Percentiles rank a stretch among this genome's conserved stretches.
These are phyloP conservation scores for fruit fly (Drosophila melanogaster) DNA, from an alignment of 1,140 invertebrate genomes.

Conservation along the genomic window DNA sequence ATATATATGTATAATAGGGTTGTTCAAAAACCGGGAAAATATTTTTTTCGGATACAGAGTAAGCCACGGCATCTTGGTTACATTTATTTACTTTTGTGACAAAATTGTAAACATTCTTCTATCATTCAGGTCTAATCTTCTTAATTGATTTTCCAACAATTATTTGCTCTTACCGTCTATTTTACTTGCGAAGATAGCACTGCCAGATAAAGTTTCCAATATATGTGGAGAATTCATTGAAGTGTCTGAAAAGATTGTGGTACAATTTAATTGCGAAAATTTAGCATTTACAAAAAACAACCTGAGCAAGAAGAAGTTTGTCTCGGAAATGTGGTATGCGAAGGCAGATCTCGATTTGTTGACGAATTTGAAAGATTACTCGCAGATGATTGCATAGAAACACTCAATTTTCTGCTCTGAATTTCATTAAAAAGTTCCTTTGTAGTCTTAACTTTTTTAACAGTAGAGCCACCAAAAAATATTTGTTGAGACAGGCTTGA, in stretches of 20 bases:
- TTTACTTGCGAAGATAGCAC: slow-evolving; percentile 62
- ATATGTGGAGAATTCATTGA: slow-evolving; percentile 67
- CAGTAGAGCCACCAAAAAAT: slow-evolving; percentile 84
- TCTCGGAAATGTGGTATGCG: slow-evolving; percentile 28
- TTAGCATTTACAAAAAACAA: slow-evolving; percentile 12
- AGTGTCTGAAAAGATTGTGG: slow-evolving; percentile 47
- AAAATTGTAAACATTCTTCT: no score
- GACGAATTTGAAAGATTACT: slow-evolving; percentile 38
- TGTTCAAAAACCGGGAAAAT: no score
- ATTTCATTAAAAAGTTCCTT: slow-evolving; percentile 92
- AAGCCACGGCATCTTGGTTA: no score
- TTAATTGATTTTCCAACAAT: neutral
- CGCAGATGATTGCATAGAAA: slow-evolving; percentile 24
- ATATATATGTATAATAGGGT: no score
- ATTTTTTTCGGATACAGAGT: no score
- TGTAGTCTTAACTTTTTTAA: slow-evolving; percentile 92
- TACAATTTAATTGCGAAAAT: neutral
- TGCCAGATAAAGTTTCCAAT: slow-evolving; percentile 58
- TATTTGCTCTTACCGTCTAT: slow-evolving; percentile 36
- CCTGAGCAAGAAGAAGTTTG: slow-evolving; percentile 76
- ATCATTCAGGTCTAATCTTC: no score
- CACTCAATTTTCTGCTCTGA: slow-evolving; percentile 86
- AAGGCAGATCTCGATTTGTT: slow-evolving; percentile 33
- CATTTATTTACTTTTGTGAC: no score
- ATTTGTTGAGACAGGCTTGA: slow-evolving; percentile 75